phyloP scores from a whole-genome alignment of 2,113 vertebrate genomes.

The Bolborhynchus lineola region DNA sequence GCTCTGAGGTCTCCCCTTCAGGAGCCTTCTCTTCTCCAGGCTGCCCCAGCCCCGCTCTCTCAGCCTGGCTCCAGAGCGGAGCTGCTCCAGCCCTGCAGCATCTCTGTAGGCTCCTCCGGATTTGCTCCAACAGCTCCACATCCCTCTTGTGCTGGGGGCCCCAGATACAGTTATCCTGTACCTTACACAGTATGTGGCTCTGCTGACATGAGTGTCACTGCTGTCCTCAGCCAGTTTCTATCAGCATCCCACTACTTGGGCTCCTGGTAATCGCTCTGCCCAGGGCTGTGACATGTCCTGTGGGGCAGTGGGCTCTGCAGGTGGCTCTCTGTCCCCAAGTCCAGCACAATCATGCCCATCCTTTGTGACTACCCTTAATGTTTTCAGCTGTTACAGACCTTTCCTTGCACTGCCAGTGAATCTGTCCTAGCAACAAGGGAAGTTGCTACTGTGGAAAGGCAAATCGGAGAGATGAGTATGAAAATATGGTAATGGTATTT shows the following conservation, averaged over 20 bases:
- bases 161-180: neutral
- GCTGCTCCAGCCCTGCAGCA: neutral
- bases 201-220: neutral
- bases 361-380: neutral
- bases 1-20: too few species aligned
- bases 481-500: conserved; percentile 2
- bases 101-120: accelerated
- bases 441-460: neutral
- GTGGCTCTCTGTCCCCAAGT: neutral
- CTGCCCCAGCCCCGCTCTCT: neutral
- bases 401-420: neutral
- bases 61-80: neutral
- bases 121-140: accelerated
- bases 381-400: neutral
- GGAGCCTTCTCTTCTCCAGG: too few species aligned
- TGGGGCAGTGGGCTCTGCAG: neutral
- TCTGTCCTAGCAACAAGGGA: neutral
- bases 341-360: neutral
- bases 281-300: neutral
- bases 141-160: neutral
- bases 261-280: neutral
- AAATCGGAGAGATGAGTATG: conserved; percentile 5
- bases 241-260: neutral
- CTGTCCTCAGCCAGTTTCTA: neutral
- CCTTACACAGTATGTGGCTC: neutral